phyloP scores from a whole-genome alignment of 92 coral and sea anemone genomes.

The Palythoa grandis region DNA sequence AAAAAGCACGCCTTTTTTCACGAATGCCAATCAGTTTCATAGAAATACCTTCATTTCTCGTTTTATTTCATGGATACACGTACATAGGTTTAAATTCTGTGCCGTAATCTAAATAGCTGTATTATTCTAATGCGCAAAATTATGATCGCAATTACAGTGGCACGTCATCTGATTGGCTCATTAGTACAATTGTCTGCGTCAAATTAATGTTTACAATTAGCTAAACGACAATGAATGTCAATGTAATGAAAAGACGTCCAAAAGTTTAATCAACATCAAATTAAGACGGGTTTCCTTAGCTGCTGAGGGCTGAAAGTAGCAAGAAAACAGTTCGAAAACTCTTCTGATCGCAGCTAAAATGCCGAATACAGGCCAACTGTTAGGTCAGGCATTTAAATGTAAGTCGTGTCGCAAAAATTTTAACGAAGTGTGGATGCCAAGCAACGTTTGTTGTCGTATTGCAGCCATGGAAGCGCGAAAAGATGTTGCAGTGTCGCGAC shows the following conservation, averaged over 20 bases:
- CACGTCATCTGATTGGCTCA: conserved; percentile 58
- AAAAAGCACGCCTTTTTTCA: neutral
- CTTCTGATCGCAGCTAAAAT: conserved; percentile 47
- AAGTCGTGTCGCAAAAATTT: conserved; percentile 86
- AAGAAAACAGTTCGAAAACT: neutral
- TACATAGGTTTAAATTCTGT: neutral
- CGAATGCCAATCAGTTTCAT: neutral
- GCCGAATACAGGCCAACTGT: conserved; percentile 90
- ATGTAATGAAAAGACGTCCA: neutral
- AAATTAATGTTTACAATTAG: conserved; percentile 31
- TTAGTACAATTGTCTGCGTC: conserved; percentile 58
- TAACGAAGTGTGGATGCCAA: conserved; percentile 89
- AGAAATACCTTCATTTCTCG: too few species aligned
- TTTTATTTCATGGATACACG: neutral
- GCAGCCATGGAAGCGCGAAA: conserved; percentile 49
- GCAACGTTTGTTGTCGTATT: conserved; percentile 84
- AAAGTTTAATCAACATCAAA: neutral
- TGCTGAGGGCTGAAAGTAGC: neutral
- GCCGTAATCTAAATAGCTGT: neutral
- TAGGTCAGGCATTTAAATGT: conserved; percentile 83
- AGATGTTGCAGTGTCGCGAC: conserved; percentile 50
- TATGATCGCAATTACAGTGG: conserved; percentile 25
- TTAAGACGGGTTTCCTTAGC: neutral
- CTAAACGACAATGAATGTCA: neutral
- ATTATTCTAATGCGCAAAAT: conserved; percentile 11